phyloP scores from a whole-genome alignment of 2,797 vertebrate species.

The Thamnophis elegans region DNA sequence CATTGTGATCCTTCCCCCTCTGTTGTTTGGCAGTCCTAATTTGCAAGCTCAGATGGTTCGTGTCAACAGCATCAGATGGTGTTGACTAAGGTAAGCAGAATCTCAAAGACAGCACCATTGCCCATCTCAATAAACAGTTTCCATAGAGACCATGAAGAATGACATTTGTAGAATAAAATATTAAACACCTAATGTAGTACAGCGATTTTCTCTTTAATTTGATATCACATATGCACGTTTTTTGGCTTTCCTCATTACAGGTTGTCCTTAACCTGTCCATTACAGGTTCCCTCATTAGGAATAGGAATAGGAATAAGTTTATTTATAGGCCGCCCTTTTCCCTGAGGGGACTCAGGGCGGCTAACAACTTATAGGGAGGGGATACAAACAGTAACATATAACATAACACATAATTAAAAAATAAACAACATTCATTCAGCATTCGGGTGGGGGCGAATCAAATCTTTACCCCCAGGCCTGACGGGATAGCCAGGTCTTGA shows the following conservation, averaged over 20 bases:
- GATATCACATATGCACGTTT: neutral
- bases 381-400: too few species aligned
- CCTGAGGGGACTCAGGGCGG: too few species aligned
- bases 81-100: constrained; percentile 6
- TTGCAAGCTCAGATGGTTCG: neutral
- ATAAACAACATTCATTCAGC: too few species aligned
- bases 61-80: neutral
- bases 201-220: constrained; percentile 41
- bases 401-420: too few species aligned
- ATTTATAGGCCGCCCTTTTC: too few species aligned
- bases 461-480: too few species aligned
- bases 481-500: too few species aligned
- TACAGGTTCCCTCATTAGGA: too few species aligned
- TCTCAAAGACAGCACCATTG: neutral
- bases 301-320: too few species aligned
- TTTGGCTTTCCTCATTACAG: constrained; percentile 38
- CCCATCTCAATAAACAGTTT: neutral
- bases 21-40: neutral
- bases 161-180: constrained; percentile 27
- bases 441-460: too few species aligned
- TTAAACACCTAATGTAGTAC: neutral
- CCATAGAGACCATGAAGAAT: constrained; percentile 4
- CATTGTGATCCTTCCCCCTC: neutral
- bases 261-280: neutral
- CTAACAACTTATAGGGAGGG: too few species aligned